phyloP scores from a whole-genome alignment of 2,888 invertebrate genomes.

The Drosophila tanythrix region DNA sequence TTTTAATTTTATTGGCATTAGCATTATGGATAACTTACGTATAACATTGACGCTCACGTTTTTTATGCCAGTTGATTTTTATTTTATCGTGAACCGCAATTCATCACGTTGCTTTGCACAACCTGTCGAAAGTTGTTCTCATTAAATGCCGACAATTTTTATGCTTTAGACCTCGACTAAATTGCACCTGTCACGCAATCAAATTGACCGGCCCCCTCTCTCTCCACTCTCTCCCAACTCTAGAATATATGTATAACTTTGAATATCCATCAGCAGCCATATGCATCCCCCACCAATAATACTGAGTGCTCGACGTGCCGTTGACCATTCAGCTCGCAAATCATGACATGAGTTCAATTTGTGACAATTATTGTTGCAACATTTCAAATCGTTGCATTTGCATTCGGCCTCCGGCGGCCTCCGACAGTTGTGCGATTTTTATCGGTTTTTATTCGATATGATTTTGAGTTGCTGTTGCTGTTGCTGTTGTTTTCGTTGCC shows the following conservation, averaged over 20 bases:
- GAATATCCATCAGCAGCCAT: conserved; percentile 15
- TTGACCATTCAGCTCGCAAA: conserved; percentile 62
- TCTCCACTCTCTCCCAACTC: background rate
- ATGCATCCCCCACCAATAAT: conserved; percentile 12
- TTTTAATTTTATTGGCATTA: background rate
- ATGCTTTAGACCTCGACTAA: conserved; percentile 67
- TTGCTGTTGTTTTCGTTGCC: conserved; percentile 3
- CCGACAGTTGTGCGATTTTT: conserved; percentile 66
- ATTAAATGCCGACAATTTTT: conserved; percentile 55
- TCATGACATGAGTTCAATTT: conserved; percentile 83
- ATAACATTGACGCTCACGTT: conserved; percentile 15
- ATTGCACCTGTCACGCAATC: conserved; percentile 77
- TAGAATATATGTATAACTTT: background rate
- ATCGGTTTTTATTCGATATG: conserved; percentile 57
- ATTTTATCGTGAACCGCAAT: conserved; percentile 30
- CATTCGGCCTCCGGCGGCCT: conserved; percentile 60
- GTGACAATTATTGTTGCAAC: conserved; percentile 83
- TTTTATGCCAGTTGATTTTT: background rate
- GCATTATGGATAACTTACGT: background rate
- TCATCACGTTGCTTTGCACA: conserved; percentile 39
- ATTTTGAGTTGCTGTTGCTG: conserved; percentile 30
- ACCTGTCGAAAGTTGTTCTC: conserved; percentile 42
- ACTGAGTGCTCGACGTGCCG: conserved; percentile 24
- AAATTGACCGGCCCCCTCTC: conserved; percentile 17
- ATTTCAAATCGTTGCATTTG: conserved; percentile 69